Percentiles rank a stretch among this genome's conserved stretches.
These are phyloP conservation scores for Rhinogobius similis DNA, from an alignment of 2,113 vertebrate species.

Conservation along the genomic window DNA sequence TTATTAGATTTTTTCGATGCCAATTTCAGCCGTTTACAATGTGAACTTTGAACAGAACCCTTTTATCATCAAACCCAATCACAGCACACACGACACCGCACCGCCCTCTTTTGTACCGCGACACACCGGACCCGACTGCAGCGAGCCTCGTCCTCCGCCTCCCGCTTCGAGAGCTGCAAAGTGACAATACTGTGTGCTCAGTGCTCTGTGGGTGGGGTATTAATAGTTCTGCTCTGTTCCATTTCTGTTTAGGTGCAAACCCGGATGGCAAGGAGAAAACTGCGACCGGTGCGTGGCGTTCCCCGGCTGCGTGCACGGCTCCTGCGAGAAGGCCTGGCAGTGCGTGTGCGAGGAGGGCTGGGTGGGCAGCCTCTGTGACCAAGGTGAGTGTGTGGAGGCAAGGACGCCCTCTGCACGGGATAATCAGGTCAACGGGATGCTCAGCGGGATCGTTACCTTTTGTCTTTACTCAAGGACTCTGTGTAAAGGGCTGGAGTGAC, in stretches of 20 bases:
- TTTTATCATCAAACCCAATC: no score
- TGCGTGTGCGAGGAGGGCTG: conserved; percentile 90
- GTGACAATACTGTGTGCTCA: conserved; percentile 6
- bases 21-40: no score
- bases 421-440: not conserved
- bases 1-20: no score
- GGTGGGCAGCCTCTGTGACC: conserved; percentile 89
- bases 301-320: conserved; percentile 86
- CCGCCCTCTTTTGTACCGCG: no score
- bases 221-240: conserved; percentile 34
- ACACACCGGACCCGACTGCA: no score
- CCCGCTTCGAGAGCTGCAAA: not conserved
- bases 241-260: conserved; percentile 82
- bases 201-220: conserved; percentile 24
- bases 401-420: not conserved
- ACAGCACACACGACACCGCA: no score
- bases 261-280: conserved; percentile 88
- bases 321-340: conserved; percentile 89
- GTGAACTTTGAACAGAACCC: no score
- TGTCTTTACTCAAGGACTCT: not conserved
- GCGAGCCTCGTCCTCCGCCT: no score
- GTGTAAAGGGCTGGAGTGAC: not conserved
- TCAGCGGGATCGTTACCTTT: not conserved
- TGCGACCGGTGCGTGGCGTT: conserved; percentile 87
- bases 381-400: conserved; percentile 75